Evolutionary conservation across 2,113 vertebrate species (phyloP), one percentile per base, ranked within the genome.

Genomic region (Toxotes jaculatrix): DNA sequence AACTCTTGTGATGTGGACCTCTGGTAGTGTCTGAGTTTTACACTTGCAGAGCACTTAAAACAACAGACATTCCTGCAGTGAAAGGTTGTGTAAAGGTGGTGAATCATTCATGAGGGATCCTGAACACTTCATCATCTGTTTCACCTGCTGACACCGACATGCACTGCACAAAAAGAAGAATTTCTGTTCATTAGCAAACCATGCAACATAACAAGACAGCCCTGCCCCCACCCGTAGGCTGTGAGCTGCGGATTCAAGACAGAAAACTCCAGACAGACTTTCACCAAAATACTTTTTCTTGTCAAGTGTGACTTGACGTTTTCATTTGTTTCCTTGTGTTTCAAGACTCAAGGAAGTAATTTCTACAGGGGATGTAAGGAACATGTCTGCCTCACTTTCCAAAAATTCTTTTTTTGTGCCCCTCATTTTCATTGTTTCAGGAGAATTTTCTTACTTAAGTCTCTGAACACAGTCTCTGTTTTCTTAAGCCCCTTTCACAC

Each of bases 21-120:
- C 45, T 53, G 66, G 3, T 19, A 21, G 27, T 4, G 17, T 7
- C 4, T 19, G 17, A 14, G 43, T 47, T 16, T 47, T 16, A 47
- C 13, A 3, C 14, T 19, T 17, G 7, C 5, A 19, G 16, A 53
- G 38, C 4, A 57, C 32, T n/a, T n/a, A n/a, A n/a, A n/a, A n/a
- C n/a, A n/a, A 40, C 32, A 49, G 21, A 8, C 8, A 8, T 3
- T 12, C 19, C 45, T 40, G 31, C 56, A 27, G 19, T 62, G 13
- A 70, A 55, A 45, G 2, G 0, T 55, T 11, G 6, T 59, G 5
- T 47, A 23, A 69, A 64, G 23, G 12, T 7, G 23, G 5, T 34
- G n/a, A 64, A 81, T 79, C 55, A 75, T 36, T 69, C 21, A 74
- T 73, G 14, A 74, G 55, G 63, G 10, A 40, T 32, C 32, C 4